Percentiles rank a stretch among this genome's conserved stretches.
Evolutionary conservation across 2,797 vertebrate species (phyloP).

Genomic region (Sardinella longiceps): DNA sequence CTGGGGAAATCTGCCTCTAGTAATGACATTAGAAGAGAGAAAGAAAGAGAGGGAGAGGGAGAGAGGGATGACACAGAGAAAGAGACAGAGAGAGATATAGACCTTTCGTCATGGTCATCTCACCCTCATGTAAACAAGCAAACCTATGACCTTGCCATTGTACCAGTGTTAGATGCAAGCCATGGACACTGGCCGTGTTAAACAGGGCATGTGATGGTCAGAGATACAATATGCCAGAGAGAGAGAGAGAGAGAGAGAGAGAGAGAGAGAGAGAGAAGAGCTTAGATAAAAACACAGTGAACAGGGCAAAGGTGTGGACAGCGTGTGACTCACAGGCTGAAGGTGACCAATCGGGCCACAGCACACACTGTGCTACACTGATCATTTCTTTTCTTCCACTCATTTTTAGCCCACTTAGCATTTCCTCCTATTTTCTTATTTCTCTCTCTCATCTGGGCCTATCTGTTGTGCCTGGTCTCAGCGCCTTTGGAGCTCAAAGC

Average conservation of each 20-base stretch:
- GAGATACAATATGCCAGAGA: background rate
- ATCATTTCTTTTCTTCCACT: slow-evolving; percentile 42
- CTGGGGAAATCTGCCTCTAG: background rate
- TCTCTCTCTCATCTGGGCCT: slow-evolving; percentile 12
- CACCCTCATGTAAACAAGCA: background rate
- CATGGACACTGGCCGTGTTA: background rate
- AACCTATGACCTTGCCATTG: background rate
- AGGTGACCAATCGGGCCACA: slow-evolving; percentile 17
- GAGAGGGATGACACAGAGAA: background rate
- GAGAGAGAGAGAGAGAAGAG: background rate
- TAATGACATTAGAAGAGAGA: background rate
- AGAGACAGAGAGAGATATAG: background rate
- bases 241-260: background rate
- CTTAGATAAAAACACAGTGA: background rate
- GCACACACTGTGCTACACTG: slow-evolving; percentile 4
- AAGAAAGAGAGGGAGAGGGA: background rate
- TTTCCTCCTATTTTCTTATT: background rate
- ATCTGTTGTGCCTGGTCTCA: slow-evolving; percentile 36
- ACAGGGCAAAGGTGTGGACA: background rate
- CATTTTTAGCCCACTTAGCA: slow-evolving; percentile 16
- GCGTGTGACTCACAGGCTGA: background rate
- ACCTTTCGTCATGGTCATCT: background rate
- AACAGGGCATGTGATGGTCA: background rate
- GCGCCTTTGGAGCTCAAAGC: slow-evolving; percentile 44
- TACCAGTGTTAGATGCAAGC: background rate